phyloP scores from a whole-genome alignment of 2,888 invertebrate genomes.

The Latheticus oryzae region DNA sequence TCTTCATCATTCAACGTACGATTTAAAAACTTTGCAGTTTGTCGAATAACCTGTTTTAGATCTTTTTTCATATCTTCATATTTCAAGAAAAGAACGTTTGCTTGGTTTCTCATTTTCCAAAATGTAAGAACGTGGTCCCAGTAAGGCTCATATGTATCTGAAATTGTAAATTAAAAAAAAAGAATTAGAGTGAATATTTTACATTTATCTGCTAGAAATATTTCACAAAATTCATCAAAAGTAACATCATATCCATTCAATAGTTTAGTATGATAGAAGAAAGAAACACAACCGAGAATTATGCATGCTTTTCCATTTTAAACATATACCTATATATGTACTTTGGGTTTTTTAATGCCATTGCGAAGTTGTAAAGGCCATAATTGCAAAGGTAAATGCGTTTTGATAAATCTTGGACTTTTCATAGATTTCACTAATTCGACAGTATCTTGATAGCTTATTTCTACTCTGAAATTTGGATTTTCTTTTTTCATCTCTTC shows the following conservation, averaged over 20 bases:
- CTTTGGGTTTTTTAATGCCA: slow-evolving; percentile 62
- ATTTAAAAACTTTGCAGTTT: slow-evolving; percentile 52
- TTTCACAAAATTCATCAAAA: slow-evolving; percentile 71
- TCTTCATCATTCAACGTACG: slow-evolving; percentile 51
- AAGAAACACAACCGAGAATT: slow-evolving; percentile 76
- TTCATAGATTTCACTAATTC: slow-evolving; percentile 46
- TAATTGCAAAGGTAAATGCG: slow-evolving; percentile 72
- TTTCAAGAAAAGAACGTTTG: slow-evolving; percentile 57
- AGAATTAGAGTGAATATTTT: slow-evolving; percentile 24
- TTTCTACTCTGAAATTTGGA: not conserved
- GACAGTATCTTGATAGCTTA: too few relatives aligned
- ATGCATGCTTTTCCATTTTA: slow-evolving; percentile 79
- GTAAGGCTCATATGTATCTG: slow-evolving; percentile 58
- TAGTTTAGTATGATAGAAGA: slow-evolving; percentile 74
- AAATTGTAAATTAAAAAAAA: slow-evolving; percentile 35
- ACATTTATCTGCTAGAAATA: slow-evolving; percentile 72
- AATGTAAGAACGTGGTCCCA: slow-evolving; percentile 58
- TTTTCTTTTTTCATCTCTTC: not conserved
- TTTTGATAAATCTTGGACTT: slow-evolving; percentile 70
- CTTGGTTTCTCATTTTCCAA: slow-evolving; percentile 53
- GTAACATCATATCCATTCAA: slow-evolving; percentile 68
- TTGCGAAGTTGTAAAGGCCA: slow-evolving; percentile 68
- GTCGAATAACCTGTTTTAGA: slow-evolving; percentile 49
- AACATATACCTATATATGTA: slow-evolving; percentile 34
- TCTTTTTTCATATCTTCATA: slow-evolving; percentile 58